A percentile compares a stretch with the other conserved stretches of the same genome.
Conservation (phyloP, 2,113 vertebrate species). For the Brevimyrus niger region DNA sequence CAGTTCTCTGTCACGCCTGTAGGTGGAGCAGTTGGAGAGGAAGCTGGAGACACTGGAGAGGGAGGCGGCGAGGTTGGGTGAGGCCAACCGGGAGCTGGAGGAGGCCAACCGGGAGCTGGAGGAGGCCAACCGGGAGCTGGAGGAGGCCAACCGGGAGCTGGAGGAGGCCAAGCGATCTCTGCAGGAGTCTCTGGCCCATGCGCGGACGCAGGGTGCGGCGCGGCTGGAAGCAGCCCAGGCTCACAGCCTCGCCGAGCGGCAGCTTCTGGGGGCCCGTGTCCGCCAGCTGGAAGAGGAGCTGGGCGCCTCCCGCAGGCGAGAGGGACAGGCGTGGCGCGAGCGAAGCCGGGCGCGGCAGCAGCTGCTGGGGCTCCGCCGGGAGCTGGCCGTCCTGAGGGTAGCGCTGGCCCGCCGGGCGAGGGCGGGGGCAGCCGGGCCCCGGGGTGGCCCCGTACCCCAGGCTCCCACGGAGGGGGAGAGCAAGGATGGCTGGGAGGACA, state of each 20-base stretch:
- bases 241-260: slow-evolving; percentile 47
- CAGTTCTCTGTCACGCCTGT: slow-evolving; percentile 40
- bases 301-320: slow-evolving; percentile 55
- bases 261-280: slow-evolving; percentile 54
- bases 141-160: slow-evolving; percentile 64
- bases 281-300: slow-evolving; percentile 58
- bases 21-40: slow-evolving; percentile 71
- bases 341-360: slow-evolving; percentile 59
- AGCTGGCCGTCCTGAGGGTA: slow-evolving; percentile 59
- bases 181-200: slow-evolving; percentile 59
- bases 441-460: slow-evolving; percentile 74
- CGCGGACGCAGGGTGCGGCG: slow-evolving; percentile 46
- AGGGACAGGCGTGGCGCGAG: slow-evolving; percentile 47
- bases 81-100: slow-evolving; percentile 63
- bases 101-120: slow-evolving; percentile 64
- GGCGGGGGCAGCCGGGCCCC: slow-evolving; percentile 60
- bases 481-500: slow-evolving; percentile 93
- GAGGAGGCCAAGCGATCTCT: slow-evolving; percentile 66
- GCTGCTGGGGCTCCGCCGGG: slow-evolving; percentile 60
- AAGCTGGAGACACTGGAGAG: slow-evolving; percentile 63
- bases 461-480: slow-evolving; percentile 68
- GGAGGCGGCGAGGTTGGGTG: slow-evolving; percentile 61
- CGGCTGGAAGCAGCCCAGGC: slow-evolving; percentile 53
- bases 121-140: slow-evolving; percentile 64
- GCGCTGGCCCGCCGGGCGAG: slow-evolving; percentile 55